Evolutionary conservation across 2,888 invertebrate genomes (phyloP).

Genomic region (Aspidapion aeneum): DNA sequence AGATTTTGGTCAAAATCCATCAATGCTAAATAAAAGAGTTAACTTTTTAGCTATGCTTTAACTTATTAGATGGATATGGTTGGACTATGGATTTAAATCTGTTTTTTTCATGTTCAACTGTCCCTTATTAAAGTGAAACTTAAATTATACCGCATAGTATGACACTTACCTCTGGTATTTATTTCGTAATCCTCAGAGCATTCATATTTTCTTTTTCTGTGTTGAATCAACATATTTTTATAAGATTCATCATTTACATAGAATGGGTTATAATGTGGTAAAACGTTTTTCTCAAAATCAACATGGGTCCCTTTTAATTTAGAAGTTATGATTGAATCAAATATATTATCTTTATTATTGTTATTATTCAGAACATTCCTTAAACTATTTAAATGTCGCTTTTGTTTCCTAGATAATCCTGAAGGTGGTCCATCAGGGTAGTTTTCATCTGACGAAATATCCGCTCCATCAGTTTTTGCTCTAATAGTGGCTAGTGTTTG

Average conservation of each 20-base stretch:
- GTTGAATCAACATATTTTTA: slow-evolving; percentile 64
- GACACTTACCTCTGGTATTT: slow-evolving; percentile 58
- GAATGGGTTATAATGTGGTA: slow-evolving; percentile 46
- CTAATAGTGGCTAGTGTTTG: slow-evolving; percentile 68
- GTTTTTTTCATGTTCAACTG: too few relatives aligned
- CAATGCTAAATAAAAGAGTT: too few relatives aligned
- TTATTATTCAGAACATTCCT: slow-evolving; percentile 41
- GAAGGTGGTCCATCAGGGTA: slow-evolving; percentile 66
- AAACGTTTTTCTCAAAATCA: slow-evolving; percentile 46
- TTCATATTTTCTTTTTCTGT: slow-evolving; percentile 67
- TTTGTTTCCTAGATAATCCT: slow-evolving; percentile 56
- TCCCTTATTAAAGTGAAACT: too few relatives aligned
- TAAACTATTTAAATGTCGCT: slow-evolving; percentile 51
- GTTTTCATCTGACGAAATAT: slow-evolving; percentile 68
- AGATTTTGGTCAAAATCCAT: too few relatives aligned
- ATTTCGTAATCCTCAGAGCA: slow-evolving; percentile 74
- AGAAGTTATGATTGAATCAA: slow-evolving; percentile 49
- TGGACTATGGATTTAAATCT: too few relatives aligned
- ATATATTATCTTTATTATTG: slow-evolving; percentile 44
- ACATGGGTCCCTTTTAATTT: slow-evolving; percentile 33
- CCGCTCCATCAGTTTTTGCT: slow-evolving; percentile 65
- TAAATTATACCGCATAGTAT: too few relatives aligned
- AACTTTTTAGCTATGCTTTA: too few relatives aligned
- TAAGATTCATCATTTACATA: slow-evolving; percentile 63
- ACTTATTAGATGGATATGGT: too few relatives aligned